A percentile compares a stretch with the other conserved stretches of the same genome.
phyloP scores from a whole-genome alignment of 2,797 vertebrate genomes.

The Euthynnus affinis region DNA sequence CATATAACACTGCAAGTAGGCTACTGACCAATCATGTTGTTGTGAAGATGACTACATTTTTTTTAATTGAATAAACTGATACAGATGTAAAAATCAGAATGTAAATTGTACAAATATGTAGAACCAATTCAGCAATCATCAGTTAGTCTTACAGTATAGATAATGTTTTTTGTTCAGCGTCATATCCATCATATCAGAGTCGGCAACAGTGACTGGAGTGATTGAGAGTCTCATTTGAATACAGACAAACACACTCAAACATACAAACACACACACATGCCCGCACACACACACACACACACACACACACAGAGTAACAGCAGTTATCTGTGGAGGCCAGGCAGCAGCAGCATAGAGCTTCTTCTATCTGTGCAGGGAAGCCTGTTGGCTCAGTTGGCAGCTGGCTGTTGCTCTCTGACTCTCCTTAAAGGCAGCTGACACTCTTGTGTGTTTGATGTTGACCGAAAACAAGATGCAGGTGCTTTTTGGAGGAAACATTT shows the following conservation, averaged over 20 bases:
- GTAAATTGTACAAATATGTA: background rate
- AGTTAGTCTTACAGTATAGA: background rate
- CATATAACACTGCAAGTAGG: too few relatives aligned
- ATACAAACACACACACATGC: too few relatives aligned
- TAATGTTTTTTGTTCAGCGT: background rate
- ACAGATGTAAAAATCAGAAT: background rate
- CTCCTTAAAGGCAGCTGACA: slow-evolving; percentile 71
- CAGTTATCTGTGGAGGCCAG: slow-evolving; percentile 79
- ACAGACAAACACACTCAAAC: background rate
- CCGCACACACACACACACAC: slow-evolving; percentile 16
- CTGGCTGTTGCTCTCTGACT: slow-evolving; percentile 64
- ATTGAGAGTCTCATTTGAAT: slow-evolving; percentile 13
- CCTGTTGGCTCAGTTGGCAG: slow-evolving; percentile 72
- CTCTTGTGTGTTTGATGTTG: slow-evolving; percentile 70
- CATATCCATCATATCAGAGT: slow-evolving; percentile 13
- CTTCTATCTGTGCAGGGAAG: slow-evolving; percentile 73
- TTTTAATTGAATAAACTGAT: too few relatives aligned
- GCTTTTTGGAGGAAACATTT: slow-evolving; percentile 48
- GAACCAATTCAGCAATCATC: background rate
- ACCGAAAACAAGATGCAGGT: slow-evolving; percentile 75
- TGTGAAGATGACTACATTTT: too few relatives aligned
- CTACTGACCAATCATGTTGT: too few relatives aligned
- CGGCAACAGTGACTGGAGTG: background rate
- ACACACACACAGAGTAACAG: slow-evolving; percentile 36
- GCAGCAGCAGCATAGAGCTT: slow-evolving; percentile 72